These are phyloP conservation scores for Brenthis hecate DNA, from an alignment of 2,888 invertebrate genomes.

Conservation along the genomic window DNA sequence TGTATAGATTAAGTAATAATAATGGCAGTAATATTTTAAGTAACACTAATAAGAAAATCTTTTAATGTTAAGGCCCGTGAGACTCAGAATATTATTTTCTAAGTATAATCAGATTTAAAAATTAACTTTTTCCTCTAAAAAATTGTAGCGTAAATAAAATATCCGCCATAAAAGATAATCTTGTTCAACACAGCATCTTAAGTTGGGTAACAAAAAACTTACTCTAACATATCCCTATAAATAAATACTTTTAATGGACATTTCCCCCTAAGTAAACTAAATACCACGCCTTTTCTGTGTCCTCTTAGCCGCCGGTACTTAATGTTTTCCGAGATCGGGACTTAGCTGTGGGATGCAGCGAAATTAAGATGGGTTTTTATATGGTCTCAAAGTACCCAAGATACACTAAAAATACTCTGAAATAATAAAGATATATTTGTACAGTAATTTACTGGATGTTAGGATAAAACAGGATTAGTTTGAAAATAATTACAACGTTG, in stretches of 20 bases:
- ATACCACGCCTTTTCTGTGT: slow-evolving; percentile 42
- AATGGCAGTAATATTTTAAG: too few species aligned
- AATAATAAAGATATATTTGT: not conserved
- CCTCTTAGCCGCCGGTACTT: slow-evolving; percentile 13
- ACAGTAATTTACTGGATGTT: too few species aligned
- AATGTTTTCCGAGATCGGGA: slow-evolving; percentile 21
- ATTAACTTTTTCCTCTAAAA: too few species aligned
- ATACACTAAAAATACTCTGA: not conserved
- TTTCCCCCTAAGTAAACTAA: slow-evolving; percentile 38
- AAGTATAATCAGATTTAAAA: too few species aligned
- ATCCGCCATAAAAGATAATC: too few species aligned
- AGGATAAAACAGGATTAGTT: too few species aligned
- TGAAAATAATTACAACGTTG: too few species aligned
- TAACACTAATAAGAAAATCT: too few species aligned
- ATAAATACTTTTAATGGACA: slow-evolving; percentile 20
- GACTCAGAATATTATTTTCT: too few species aligned
- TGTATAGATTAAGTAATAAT: too few species aligned
- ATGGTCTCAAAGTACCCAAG: slow-evolving; percentile 3
- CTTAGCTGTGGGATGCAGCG: slow-evolving; percentile 4
- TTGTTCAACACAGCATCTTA: not conserved
- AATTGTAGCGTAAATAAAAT: too few species aligned
- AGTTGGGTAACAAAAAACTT: not conserved
- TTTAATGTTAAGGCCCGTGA: too few species aligned
- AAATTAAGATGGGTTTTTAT: slow-evolving; percentile 3
- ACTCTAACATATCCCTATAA: slow-evolving; percentile 6